Conservation (phyloP, 2,888 invertebrate genomes). For the Eudemis profundana region DNA sequence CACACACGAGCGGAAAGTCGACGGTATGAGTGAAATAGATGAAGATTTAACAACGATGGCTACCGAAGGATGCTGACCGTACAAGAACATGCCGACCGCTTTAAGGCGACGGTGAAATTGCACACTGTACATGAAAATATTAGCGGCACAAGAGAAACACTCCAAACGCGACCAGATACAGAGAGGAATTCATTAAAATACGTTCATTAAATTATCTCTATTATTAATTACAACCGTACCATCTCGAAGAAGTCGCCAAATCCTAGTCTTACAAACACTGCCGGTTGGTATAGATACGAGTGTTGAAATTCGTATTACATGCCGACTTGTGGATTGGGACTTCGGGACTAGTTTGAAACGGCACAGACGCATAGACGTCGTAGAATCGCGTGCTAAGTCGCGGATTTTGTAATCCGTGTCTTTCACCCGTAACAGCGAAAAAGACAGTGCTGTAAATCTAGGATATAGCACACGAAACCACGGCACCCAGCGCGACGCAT, state of each 20-base stretch:
- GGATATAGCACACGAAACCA: slow-evolving; percentile 6
- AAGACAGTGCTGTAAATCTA: background rate
- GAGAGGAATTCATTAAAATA: slow-evolving; percentile 23
- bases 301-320: background rate
- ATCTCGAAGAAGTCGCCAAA: slow-evolving; percentile 13
- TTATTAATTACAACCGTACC: slow-evolving; percentile 28
- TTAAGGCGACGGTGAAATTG: background rate
- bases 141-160: slow-evolving; percentile 11
- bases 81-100: background rate
- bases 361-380: slow-evolving; percentile 11
- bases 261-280: background rate
- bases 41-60: background rate
- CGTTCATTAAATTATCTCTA: slow-evolving; percentile 30
- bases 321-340: slow-evolving; percentile 4
- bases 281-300: background rate
- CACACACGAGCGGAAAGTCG: background rate
- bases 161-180: slow-evolving; percentile 18
- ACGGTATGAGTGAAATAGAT: slow-evolving; percentile 1
- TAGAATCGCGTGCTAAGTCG: slow-evolving; percentile 19
- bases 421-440: background rate
- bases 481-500: slow-evolving; percentile 17
- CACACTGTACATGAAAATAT: background rate
- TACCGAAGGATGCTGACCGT: slow-evolving; percentile 15
- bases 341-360: slow-evolving; percentile 19
- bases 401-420: background rate